A percentile compares a stretch with the other conserved stretches of the same genome.
Evolutionary conservation across 2,888 invertebrate species (phyloP).

Genomic region (Temnothorax unifasciatus): DNA sequence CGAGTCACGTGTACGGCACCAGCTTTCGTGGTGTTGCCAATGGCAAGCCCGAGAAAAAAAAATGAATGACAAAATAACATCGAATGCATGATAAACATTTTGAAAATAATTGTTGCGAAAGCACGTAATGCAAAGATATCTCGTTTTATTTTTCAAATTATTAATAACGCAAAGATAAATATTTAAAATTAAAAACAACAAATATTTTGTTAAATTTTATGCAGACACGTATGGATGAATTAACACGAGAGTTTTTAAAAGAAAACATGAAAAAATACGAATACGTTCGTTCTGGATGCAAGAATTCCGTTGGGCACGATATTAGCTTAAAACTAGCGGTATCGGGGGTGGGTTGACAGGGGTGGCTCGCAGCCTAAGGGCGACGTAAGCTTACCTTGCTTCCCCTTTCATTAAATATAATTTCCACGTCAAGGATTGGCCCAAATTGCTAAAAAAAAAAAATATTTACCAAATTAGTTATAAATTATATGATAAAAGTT

Average conservation of each 20-base stretch:
- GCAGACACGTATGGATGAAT: not conserved
- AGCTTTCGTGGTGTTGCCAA: slow-evolving; percentile 28
- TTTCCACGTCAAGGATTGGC: slow-evolving; percentile 99
- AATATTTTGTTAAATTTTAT: not conserved
- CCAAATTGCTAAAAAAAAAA: slow-evolving; percentile 95
- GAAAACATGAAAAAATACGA: not conserved
- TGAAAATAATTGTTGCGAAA: not conserved
- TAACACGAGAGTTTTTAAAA: not conserved
- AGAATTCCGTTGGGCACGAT: slow-evolving; percentile 56
- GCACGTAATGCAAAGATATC: not conserved
- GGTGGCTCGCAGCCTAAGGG: slow-evolving; percentile 78
- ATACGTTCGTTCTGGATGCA: slow-evolving; percentile 49
- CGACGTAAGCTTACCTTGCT: slow-evolving; percentile 95
- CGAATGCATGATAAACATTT: not conserved
- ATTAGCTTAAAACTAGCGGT: slow-evolving; percentile 69
- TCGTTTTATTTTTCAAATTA: slow-evolving; percentile 8
- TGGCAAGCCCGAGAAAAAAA: not conserved
- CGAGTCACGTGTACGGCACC: slow-evolving; percentile 56
- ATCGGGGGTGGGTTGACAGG: slow-evolving; percentile 76
- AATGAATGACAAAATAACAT: slow-evolving; percentile 5
- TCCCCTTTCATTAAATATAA: slow-evolving; percentile 99
- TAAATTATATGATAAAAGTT: not conserved
- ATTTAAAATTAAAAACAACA: slow-evolving; percentile 14
- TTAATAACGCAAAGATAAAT: not conserved
- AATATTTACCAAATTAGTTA: slow-evolving; percentile 8